Evolutionary conservation across 2,797 vertebrate species (phyloP).

Genomic region (Trachurus trachurus): DNA sequence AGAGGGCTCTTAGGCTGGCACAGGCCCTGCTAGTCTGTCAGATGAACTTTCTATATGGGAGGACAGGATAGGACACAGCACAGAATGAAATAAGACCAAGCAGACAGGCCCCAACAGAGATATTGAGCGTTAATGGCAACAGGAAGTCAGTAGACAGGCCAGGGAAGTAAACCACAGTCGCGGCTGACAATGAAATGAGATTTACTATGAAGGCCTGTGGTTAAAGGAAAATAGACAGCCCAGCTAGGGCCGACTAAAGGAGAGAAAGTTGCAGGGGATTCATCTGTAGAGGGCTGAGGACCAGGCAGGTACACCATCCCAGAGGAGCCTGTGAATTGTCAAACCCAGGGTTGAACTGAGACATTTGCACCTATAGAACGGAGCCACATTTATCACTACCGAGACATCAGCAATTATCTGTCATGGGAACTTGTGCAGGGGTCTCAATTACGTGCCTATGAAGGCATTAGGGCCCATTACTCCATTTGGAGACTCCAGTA

Average conservation of each 20-base stretch:
- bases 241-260: conserved; percentile 58
- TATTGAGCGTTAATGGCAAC: conserved; percentile 84
- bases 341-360: conserved; percentile 65
- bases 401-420: conserved; percentile 85
- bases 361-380: conserved; percentile 77
- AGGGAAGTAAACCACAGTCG: conserved; percentile 82
- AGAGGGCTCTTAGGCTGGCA: conserved; percentile 75
- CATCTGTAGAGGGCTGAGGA: conserved; percentile 59
- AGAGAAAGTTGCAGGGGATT: conserved; percentile 65
- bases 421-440: conserved; percentile 78
- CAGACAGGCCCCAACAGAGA: conserved; percentile 82
- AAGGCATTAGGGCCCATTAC: conserved; percentile 85
- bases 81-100: conserved; percentile 81
- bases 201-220: conserved; percentile 83
- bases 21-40: conserved; percentile 76
- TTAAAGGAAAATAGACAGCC: conserved; percentile 80
- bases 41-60: conserved; percentile 80
- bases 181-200: conserved; percentile 84
- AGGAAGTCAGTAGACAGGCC: conserved; percentile 81
- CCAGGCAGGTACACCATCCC: conserved; percentile 77
- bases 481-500: conserved; percentile 70
- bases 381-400: conserved; percentile 82
- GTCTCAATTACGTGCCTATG: conserved; percentile 80
- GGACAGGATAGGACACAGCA: conserved; percentile 72
- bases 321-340: conserved; percentile 69